Evolutionary conservation across 2,888 invertebrate genomes (phyloP).

Genomic region (Melikaiella ostensackeni): DNA sequence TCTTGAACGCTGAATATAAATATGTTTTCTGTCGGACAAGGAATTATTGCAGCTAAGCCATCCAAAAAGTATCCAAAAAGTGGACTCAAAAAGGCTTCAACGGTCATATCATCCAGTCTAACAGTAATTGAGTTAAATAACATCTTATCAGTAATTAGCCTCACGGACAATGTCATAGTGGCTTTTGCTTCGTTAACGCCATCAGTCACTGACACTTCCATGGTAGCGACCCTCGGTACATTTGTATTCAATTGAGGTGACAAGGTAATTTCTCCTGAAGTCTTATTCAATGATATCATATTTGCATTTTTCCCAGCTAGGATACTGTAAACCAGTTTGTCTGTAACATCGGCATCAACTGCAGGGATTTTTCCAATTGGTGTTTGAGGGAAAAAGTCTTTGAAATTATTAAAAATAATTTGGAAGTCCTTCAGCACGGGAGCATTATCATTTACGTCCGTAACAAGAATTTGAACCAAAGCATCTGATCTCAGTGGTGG

Average conservation of each 20-base stretch:
- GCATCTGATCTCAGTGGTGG: slow-evolving; percentile 93
- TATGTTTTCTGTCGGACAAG: slow-evolving; percentile 94
- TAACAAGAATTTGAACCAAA: slow-evolving; percentile 91
- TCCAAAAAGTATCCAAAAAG: slow-evolving; percentile 92
- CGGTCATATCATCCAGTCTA: slow-evolving; percentile 94
- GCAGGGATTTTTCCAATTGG: slow-evolving; percentile 95
- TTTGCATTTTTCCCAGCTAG: slow-evolving; percentile 96
- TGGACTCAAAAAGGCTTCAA: slow-evolving; percentile 94
- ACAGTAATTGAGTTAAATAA: slow-evolving; percentile 96
- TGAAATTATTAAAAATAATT: slow-evolving; percentile 96
- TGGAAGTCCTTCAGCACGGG: slow-evolving; percentile 94
- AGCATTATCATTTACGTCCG: slow-evolving; percentile 97
- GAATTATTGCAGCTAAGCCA: slow-evolving; percentile 93
- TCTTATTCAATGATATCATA: slow-evolving; percentile 89
- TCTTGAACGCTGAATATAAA: slow-evolving; percentile 94
- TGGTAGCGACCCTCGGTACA: slow-evolving; percentile 94
- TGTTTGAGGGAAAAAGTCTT: slow-evolving; percentile 94
- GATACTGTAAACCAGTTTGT: slow-evolving; percentile 90
- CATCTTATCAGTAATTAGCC: slow-evolving; percentile 96
- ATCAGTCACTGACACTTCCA: slow-evolving; percentile 96
- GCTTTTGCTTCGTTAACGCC: slow-evolving; percentile 96
- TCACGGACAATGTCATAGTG: slow-evolving; percentile 92
- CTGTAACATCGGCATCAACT: slow-evolving; percentile 95
- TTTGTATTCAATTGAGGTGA: slow-evolving; percentile 97
- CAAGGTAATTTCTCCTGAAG: slow-evolving; percentile 89